Conservation (phyloP, 2,797 vertebrate genomes). For the Spinus olivaceus region DNA sequence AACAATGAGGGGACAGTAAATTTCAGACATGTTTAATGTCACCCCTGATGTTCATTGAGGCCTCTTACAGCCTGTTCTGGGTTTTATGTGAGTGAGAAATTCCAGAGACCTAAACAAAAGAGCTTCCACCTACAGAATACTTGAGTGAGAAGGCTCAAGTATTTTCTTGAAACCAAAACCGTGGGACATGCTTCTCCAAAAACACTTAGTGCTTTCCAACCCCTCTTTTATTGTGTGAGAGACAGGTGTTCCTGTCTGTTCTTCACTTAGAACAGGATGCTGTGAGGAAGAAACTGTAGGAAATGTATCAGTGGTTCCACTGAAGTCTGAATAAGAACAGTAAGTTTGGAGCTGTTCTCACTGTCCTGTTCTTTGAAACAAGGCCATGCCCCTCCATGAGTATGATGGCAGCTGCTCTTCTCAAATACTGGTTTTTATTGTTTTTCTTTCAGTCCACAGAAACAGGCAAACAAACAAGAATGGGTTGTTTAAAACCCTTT, state of each 20-base stretch:
- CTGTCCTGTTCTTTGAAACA: not conserved
- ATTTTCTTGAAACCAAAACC: not conserved
- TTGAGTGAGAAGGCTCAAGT: not conserved
- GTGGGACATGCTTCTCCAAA: not conserved
- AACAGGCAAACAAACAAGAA: not conserved
- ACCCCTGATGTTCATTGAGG: not conserved
- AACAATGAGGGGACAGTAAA: not conserved
- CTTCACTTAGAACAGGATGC: not conserved
- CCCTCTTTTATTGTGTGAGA: not conserved
- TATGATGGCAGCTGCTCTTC: not conserved
- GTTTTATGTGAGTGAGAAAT: not conserved
- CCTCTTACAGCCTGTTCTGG: accelerated
- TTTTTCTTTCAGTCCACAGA: not conserved
- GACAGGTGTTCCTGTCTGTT: not conserved
- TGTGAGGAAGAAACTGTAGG: not conserved
- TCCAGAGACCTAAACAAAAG: not conserved
- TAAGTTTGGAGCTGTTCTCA: not conserved
- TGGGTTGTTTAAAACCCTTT: not conserved
- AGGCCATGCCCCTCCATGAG: not conserved
- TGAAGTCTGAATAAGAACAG: not conserved
- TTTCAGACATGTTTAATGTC: not conserved
- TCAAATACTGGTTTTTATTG: not conserved
- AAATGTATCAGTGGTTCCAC: not conserved
- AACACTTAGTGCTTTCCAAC: not conserved
- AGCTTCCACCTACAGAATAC: not conserved